phyloP scores from a whole-genome alignment of 35 echinoderm and acorn worm genomes.

The Eucidaris tribuloides region DNA sequence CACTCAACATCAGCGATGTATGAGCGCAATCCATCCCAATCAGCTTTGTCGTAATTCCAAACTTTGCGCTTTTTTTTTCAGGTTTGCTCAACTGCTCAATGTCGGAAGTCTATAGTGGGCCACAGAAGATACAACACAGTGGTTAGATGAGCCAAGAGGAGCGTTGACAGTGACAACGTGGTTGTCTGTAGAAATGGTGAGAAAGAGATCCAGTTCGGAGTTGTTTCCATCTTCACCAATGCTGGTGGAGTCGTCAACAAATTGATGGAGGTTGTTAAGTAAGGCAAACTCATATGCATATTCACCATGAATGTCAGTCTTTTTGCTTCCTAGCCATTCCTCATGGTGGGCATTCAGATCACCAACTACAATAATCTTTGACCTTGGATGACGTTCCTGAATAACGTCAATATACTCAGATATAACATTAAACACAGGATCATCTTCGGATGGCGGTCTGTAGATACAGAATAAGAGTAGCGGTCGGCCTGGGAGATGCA shows the following conservation, averaged over 20 bases:
- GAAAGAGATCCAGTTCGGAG: neutral
- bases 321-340: constrained; percentile 20
- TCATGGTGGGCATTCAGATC: constrained; percentile 23
- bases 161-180: neutral
- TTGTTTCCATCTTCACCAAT: neutral
- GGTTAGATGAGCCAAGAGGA: neutral
- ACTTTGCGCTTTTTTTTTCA: neutral
- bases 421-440: neutral
- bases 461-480: neutral
- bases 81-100: too few relatives aligned
- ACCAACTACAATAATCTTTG: neutral
- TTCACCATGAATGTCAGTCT: constrained; percentile 5
- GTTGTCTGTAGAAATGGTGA: neutral
- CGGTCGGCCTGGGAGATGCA: neutral
- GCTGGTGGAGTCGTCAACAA: neutral
- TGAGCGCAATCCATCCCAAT: neutral
- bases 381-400: neutral
- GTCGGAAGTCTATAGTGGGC: neutral
- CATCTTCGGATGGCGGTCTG: neutral
- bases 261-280: neutral
- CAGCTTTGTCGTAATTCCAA: neutral
- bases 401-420: neutral
- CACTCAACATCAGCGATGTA: neutral
- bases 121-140: neutral
- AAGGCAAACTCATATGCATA: neutral